These are phyloP conservation scores for Corvus moneduloides DNA, from an alignment of 2,113 vertebrate genomes.

Conservation along the genomic window DNA sequence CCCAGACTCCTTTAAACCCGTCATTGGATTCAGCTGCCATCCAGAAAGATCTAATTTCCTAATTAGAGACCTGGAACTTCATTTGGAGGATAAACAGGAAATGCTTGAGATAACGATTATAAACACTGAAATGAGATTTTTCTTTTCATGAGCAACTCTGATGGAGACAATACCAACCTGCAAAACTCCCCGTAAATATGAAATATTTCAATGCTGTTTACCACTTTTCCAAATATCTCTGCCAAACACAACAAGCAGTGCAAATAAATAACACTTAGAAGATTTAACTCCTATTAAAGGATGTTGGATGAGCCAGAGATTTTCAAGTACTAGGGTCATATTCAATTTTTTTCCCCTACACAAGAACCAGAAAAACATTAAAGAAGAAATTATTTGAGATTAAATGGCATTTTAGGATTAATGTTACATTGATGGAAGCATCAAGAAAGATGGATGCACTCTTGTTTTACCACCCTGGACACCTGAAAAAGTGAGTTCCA, in stretches of 20 bases:
- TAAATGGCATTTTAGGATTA: background rate
- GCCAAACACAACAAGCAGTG: background rate
- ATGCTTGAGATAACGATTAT: background rate
- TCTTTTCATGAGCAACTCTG: background rate
- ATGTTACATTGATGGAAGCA: background rate
- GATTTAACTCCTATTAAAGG: background rate
- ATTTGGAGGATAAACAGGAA: slow-evolving; percentile 50
- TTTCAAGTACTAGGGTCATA: background rate
- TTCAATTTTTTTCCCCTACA: accelerated
- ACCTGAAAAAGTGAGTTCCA: background rate
- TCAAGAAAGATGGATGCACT: background rate
- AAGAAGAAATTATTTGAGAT: background rate
- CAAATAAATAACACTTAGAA: background rate
- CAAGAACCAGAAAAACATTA: background rate
- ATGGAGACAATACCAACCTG: background rate
- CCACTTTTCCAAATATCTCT: background rate
- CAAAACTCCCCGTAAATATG: background rate
- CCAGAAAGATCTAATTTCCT: background rate
- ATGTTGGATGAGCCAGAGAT: background rate
- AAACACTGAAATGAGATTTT: background rate
- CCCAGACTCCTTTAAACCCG: background rate
- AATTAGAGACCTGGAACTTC: slow-evolving; percentile 5
- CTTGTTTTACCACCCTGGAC: background rate
- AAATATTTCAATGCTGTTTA: background rate
- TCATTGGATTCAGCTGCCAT: background rate